These are phyloP conservation scores for Cochlearius cochlearius DNA, from an alignment of 2,113 vertebrate species.

Conservation along the genomic window DNA sequence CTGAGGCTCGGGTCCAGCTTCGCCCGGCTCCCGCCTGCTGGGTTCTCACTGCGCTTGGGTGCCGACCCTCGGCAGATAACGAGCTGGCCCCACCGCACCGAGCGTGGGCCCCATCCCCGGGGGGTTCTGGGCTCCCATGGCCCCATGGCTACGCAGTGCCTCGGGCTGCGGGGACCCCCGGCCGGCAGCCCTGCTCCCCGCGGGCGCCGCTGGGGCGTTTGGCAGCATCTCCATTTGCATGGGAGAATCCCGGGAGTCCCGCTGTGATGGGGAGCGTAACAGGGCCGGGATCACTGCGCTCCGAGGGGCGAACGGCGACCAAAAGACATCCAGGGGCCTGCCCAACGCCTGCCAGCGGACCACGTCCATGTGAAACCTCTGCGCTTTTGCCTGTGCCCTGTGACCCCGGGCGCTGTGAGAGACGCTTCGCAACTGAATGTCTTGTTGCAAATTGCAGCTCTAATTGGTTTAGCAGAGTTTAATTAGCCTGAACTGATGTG, in stretches of 20 bases:
- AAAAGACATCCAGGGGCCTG: neutral
- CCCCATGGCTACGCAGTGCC: accelerated
- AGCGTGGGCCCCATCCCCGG: accelerated
- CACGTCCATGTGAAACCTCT: neutral
- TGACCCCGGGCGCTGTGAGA: slow-evolving; percentile 12
- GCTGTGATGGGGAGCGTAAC: accelerated
- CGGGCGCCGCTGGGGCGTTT: accelerated
- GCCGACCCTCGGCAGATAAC: too few relatives aligned
- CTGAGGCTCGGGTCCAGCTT: accelerated
- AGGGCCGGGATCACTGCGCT: neutral
- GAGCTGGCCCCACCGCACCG: neutral
- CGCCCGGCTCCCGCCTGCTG: accelerated
- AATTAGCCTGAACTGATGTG: slow-evolving; percentile 62
- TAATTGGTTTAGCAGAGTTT: slow-evolving; percentile 58
- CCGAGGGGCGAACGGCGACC: neutral
- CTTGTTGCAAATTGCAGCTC: slow-evolving; percentile 57
- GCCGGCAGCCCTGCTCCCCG: neutral
- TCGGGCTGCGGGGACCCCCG: neutral
- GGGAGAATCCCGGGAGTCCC: neutral
- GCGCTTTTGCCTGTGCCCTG: neutral
- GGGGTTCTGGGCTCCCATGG: accelerated
- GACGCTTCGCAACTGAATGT: neutral
- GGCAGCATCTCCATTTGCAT: accelerated
- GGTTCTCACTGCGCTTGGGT: accelerated
- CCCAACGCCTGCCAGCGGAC: neutral